Conservation (phyloP, 2,797 vertebrate species). For the Pangasius mekongensis region DNA sequence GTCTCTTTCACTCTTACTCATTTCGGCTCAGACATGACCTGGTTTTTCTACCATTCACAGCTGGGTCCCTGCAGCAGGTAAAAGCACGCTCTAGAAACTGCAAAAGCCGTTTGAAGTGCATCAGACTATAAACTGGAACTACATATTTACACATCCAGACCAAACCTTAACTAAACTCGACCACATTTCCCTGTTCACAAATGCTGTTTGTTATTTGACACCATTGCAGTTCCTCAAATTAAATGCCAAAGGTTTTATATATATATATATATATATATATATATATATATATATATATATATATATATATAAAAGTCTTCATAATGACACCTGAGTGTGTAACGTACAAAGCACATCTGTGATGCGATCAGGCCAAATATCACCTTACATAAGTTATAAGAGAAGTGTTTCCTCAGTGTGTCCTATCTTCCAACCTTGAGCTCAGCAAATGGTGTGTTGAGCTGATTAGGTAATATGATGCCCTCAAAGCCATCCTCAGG, state of each 20-base stretch:
- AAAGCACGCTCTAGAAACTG: not conserved
- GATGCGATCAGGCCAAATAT: not conserved
- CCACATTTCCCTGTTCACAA: not conserved
- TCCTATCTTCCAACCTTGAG: constrained; percentile 19
- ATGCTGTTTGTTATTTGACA: not conserved
- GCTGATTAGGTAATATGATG: constrained; percentile 44
- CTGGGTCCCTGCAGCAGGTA: not conserved
- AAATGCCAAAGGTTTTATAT: not conserved
- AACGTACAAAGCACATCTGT: not conserved
- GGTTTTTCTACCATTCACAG: constrained; percentile 9
- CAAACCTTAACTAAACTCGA: not conserved
- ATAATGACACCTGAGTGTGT: not conserved
- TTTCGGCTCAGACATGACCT: not conserved
- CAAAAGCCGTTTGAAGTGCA: constrained; percentile 21
- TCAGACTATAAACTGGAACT: not conserved
- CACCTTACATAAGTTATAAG: not conserved
- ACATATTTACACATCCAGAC: not conserved
- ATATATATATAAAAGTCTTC: too few species aligned
- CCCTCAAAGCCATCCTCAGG: not conserved
- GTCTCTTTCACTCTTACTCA: not conserved
- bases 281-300: too few species aligned
- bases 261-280: not conserved
- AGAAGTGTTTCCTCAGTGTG: not conserved
- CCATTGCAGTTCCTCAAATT: not conserved
- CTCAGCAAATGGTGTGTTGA: constrained; percentile 30